A percentile compares a stretch with the other conserved stretches of the same genome.
Conservation (phyloP, 1,140 invertebrate genomes). For the Homalodisca vitripennis region DNA sequence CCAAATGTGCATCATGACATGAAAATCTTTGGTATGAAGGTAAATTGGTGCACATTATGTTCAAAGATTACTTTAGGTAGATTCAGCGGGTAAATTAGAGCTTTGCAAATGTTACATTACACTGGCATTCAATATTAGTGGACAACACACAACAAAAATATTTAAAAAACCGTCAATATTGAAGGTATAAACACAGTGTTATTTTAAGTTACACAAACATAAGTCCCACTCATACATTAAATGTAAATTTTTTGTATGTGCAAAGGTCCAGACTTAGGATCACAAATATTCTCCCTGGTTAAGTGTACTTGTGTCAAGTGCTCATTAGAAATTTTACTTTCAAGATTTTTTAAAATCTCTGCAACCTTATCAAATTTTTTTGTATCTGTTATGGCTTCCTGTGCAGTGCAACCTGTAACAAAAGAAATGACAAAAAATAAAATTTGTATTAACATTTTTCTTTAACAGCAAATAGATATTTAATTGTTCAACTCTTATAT, state of each 20-base stretch:
- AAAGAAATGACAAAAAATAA: too few species aligned
- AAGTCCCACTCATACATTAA: not conserved
- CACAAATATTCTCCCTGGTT: not conserved
- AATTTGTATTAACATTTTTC: not conserved
- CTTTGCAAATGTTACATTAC: not conserved
- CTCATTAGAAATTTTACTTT: not conserved
- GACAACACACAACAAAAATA: not conserved
- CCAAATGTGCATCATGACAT: too few species aligned
- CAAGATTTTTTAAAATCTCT: not conserved
- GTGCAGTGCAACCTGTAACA: not conserved
- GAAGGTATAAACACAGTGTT: not conserved
- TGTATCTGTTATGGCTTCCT: not conserved
- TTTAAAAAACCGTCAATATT: not conserved
- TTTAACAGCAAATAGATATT: not conserved
- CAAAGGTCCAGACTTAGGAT: not conserved
- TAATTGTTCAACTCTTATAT: not conserved
- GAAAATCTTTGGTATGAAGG: too few species aligned
- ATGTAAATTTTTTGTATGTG: not conserved
- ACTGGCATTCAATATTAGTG: not conserved
- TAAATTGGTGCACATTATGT: too few species aligned
- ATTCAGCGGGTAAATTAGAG: not conserved
- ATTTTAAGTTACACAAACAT: not conserved
- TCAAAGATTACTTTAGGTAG: not conserved
- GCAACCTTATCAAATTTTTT: not conserved
- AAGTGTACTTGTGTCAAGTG: not conserved